Percentiles rank a stretch among this genome's conserved stretches.
Conservation (phyloP, 2,888 invertebrate genomes). For the Drymonia ruficornis region DNA sequence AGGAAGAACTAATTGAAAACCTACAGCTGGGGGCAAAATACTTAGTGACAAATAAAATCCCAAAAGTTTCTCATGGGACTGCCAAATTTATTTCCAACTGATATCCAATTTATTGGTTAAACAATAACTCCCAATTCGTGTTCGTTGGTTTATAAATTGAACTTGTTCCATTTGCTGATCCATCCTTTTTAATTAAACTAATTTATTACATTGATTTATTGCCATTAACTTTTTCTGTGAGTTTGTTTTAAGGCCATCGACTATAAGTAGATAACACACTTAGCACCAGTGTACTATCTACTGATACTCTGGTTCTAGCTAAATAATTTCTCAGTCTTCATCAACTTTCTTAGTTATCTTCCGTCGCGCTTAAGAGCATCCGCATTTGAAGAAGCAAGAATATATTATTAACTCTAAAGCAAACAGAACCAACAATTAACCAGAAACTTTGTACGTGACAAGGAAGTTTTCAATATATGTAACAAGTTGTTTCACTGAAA, state of each 20-base stretch:
- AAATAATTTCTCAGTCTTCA: too few relatives aligned
- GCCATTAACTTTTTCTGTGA: too few relatives aligned
- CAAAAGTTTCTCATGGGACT: background rate
- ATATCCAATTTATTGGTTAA: background rate
- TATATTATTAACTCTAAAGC: too few relatives aligned
- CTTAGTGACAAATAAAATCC: background rate
- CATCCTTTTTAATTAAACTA: too few relatives aligned
- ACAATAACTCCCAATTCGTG: background rate
- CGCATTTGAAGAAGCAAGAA: too few relatives aligned
- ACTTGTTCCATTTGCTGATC: background rate
- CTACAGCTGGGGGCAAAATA: background rate
- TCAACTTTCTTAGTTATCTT: too few relatives aligned
- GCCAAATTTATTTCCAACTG: background rate
- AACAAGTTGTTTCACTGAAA: background rate
- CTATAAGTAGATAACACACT: too few relatives aligned
- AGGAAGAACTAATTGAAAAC: background rate
- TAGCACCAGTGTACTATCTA: too few relatives aligned
- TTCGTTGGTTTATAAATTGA: background rate
- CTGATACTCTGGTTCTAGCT: too few relatives aligned
- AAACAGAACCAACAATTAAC: background rate
- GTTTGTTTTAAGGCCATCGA: too few relatives aligned
- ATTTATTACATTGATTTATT: too few relatives aligned
- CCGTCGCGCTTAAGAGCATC: too few relatives aligned
- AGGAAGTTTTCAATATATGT: conserved; percentile 5
- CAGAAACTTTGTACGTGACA: background rate